Evolutionary conservation across 2,888 invertebrate species (phyloP), one percentile per base, ranked within the genome.

Genomic region (Spodoptera exigua): DNA sequence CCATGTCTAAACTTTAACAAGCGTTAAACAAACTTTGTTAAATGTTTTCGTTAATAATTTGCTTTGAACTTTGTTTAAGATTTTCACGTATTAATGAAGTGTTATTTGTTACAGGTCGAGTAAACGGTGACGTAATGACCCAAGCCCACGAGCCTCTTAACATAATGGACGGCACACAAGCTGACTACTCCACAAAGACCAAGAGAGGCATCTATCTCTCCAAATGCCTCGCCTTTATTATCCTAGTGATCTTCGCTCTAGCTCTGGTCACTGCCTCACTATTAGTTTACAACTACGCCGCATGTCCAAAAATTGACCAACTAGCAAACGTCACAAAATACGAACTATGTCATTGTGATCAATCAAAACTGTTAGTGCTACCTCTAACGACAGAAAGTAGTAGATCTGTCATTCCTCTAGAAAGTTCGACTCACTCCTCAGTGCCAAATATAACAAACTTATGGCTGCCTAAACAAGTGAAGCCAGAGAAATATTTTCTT

Each of bases 241-340:
- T 97, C 44, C 92, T 95, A 3, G 89, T 96, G 39, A 94, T 96
- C 65, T 96, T 97, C 82, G 83, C 96, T 0, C 92, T 95, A 69
- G 95, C 96, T 9, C 85, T 97, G 47, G 93, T 97, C 21, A 96
- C 96, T 41, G 97, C 97, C 2, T 96, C 97, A 7, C 95, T 97
- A 34, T 89, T 97, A 70, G 97, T 97, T 17, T 97, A 97, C 86
- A 96, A 97, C 87, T 96, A 97, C 77, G 96, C 96, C 13, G 95
- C 96, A 0, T 96, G 96, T 74, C 95, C 95, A 1, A 90, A 94
- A 53, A 89, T 94, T 41, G 92, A 94, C 70, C 85, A 91, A 61
- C 79, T 92, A 73, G 89, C 89, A 4, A 92, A 93, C 68, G 90
- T 92, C 1, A 92, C 93, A n/a, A 92, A 93, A 82, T 90, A 90